These are phyloP conservation scores for Trissolcus basalis DNA, from an alignment of 1,140 invertebrate species.

Conservation along the genomic window DNA sequence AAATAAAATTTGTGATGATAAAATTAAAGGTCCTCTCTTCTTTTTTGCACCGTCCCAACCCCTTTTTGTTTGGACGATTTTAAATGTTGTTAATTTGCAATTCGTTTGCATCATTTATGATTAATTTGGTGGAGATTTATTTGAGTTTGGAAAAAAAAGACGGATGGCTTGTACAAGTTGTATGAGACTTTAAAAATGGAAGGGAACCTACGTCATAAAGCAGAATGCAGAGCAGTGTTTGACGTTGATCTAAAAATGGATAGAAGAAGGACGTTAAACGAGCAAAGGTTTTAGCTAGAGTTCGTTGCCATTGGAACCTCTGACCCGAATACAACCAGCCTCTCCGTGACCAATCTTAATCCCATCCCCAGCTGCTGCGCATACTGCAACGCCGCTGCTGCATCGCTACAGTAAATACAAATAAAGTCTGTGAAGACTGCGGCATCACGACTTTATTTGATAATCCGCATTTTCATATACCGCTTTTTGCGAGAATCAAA, in stretches of 20 bases:
- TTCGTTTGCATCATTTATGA: too few species aligned
- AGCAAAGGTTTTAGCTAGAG: constrained; percentile 32
- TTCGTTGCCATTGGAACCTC: constrained; percentile 58
- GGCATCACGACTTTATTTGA: neutral
- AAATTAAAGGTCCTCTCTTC: constrained; percentile 7
- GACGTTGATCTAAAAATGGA: constrained; percentile 23
- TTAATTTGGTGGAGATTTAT: too few species aligned
- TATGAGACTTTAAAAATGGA: neutral
- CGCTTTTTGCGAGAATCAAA: too few species aligned
- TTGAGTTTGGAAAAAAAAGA: neutral
- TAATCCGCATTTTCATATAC: neutral
- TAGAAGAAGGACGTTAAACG: constrained; percentile 24
- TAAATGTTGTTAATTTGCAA: too few species aligned
- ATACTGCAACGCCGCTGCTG: constrained; percentile 33
- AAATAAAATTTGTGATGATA: constrained; percentile 74
- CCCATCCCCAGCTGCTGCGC: constrained; percentile 34
- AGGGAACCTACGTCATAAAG: constrained; percentile 27
- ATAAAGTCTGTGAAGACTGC: neutral
- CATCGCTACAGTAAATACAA: constrained; percentile 28
- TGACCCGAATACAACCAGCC: constrained; percentile 64
- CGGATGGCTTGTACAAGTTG: neutral
- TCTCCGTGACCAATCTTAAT: constrained; percentile 38
- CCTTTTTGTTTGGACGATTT: neutral
- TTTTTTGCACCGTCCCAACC: neutral
- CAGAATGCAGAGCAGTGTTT: constrained; percentile 12